Percentiles rank a stretch among this genome's conserved stretches.
Evolutionary conservation across 2,113 vertebrate species (phyloP).

Genomic region (Microtus ochrogaster): DNA sequence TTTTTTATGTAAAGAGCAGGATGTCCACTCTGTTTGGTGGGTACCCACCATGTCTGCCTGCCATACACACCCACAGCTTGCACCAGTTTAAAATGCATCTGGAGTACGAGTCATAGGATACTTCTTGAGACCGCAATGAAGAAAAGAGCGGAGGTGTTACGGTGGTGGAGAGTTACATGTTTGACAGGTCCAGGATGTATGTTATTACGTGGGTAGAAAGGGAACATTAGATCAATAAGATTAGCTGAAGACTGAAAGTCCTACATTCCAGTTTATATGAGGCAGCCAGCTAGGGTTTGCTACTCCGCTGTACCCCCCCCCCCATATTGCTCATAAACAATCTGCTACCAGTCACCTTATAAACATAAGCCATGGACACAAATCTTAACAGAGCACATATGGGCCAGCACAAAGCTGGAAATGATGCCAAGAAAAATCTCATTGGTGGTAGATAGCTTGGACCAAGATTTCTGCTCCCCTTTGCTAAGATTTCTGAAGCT

Average conservation of each 20-base stretch:
- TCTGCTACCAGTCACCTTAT: not conserved
- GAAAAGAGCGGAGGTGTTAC: not conserved
- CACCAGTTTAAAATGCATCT: not conserved
- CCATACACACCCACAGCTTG: not conserved
- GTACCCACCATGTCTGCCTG: not conserved
- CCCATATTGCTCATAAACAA: not conserved
- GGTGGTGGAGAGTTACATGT: not conserved
- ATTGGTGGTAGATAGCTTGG: not conserved
- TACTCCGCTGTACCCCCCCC: not conserved
- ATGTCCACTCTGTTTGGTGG: not conserved
- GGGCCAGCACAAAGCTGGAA: not conserved
- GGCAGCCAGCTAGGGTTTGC: not conserved
- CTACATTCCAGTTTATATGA: conserved; percentile 22
- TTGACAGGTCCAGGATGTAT: not conserved
- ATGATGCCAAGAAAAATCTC: not conserved
- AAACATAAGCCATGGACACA: not conserved
- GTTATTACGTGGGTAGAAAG: not conserved
- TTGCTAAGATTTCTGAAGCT: not conserved
- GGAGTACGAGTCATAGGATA: not conserved
- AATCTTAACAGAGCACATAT: not conserved
- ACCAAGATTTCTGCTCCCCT: not conserved
- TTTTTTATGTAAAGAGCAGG: not conserved
- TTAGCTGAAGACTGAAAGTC: conserved; percentile 19
- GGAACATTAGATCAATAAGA: not conserved
- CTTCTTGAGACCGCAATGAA: not conserved